Conservation (phyloP, 2,888 invertebrate genomes). For the Campoplex nolae region DNA sequence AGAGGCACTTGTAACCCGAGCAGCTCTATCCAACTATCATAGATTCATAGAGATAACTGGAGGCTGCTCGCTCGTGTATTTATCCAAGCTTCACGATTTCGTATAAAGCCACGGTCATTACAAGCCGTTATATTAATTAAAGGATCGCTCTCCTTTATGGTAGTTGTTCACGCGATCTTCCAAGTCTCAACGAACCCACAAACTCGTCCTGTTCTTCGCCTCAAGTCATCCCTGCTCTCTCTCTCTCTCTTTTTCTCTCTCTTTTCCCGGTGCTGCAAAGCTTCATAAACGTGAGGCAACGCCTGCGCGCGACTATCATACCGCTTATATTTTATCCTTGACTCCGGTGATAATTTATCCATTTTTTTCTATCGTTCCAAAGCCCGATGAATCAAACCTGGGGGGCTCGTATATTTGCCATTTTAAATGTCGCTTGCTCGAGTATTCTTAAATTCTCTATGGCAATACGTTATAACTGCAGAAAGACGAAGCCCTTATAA, state of each 20-base stretch:
- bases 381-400: slow-evolving; percentile 9
- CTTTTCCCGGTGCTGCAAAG: slow-evolving; percentile 5
- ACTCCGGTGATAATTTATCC: slow-evolving; percentile 48
- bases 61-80: slow-evolving; percentile 33
- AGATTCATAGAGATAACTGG: slow-evolving; percentile 57
- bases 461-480: not conserved
- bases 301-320: slow-evolving; percentile 28
- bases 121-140: slow-evolving; percentile 67
- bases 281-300: slow-evolving; percentile 44
- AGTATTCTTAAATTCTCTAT: not conserved
- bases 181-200: slow-evolving; percentile 12
- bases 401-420: slow-evolving; percentile 12
- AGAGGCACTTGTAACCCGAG: slow-evolving; percentile 36
- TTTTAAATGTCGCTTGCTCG: not conserved
- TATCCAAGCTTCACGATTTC: slow-evolving; percentile 58
- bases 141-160: slow-evolving; percentile 60
- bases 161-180: slow-evolving; percentile 63
- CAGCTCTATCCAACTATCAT: slow-evolving; percentile 35
- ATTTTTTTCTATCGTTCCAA: slow-evolving; percentile 43
- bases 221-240: slow-evolving; percentile 11
- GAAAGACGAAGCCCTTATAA: not conserved
- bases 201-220: slow-evolving; percentile 38
- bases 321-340: slow-evolving; percentile 34
- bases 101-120: slow-evolving; percentile 54
- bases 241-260: slow-evolving; percentile 4